Evolutionary conservation across 2,113 vertebrate species (phyloP), one percentile per base, ranked within the genome.

Genomic region (Aspidoscelis tigris): DNA sequence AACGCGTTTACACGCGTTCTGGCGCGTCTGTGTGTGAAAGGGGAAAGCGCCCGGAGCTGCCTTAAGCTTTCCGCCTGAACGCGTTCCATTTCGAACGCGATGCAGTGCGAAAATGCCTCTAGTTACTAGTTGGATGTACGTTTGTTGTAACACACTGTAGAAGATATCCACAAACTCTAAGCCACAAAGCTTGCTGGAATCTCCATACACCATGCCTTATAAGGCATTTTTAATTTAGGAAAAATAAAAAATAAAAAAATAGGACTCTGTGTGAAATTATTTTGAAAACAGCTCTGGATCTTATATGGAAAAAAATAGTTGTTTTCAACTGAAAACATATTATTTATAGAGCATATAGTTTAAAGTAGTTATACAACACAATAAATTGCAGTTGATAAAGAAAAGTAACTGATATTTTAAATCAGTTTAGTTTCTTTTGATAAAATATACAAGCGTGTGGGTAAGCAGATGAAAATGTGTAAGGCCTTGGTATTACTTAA

Each of bases 251-350:
- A 50, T 50, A 50, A 50, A 50, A 50, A 50, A 50, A 33, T 33
- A 50, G 47, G 47, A 50, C 47, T 6, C 47, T 6, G 47, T 6
- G 47, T 50, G 47, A 18, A 18, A 18, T 61, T 61, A 18, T 61
- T 61, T 61, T 18, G 18, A 58, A 61, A 16, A 61, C 20, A 50
- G 5, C 47, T 4, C 18, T 61, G 14, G 18, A 61, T 61, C 11
- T 61, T 61, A 61, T 18, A 61, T 18, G 12, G 58, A 61, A 61
- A 61, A 11, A 61, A 61, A 44, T 58, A 53, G 76, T 90, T 88
- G 83, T 78, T 81, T 64, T 65, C 43, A 69, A 33, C 9, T 33
- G 12, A 81, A 69, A 79, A 2, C 7, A 58, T 47, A 5, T 0
- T 83, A 0, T 2, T 64, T 65, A 61, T 81, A 21, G 55, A 87